phyloP scores from a whole-genome alignment of 2,888 invertebrate genomes.

The Drosophila cognata region DNA sequence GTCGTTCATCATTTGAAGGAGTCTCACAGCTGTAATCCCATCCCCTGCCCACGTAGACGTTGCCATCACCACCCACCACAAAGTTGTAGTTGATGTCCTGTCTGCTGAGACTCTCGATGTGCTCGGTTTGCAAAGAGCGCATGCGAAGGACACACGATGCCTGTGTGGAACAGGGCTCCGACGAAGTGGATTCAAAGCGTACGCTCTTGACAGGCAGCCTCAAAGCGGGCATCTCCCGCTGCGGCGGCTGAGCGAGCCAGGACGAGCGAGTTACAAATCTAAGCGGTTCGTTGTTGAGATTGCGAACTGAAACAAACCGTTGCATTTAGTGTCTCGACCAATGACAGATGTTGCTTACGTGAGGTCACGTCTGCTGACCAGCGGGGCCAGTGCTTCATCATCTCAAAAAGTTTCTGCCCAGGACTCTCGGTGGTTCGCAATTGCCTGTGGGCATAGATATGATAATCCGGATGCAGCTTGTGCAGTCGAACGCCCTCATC shows the following conservation, averaged over 20 bases:
- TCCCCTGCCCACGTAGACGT: slow-evolving; percentile 89
- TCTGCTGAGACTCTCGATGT: slow-evolving; percentile 88
- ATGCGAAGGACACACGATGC: slow-evolving; percentile 86
- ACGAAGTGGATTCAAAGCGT: slow-evolving; percentile 43
- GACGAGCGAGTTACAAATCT: slow-evolving; percentile 55
- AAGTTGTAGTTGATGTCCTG: slow-evolving; percentile 92
- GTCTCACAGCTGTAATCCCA: slow-evolving; percentile 88
- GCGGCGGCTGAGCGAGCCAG: slow-evolving; percentile 67
- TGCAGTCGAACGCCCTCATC: slow-evolving; percentile 87
- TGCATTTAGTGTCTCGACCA: slow-evolving; percentile 1
- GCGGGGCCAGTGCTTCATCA: slow-evolving; percentile 90
- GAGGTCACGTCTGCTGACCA: slow-evolving; percentile 82
- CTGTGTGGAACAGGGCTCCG: slow-evolving; percentile 50
- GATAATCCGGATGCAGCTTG: slow-evolving; percentile 88
- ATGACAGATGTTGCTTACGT: slow-evolving; percentile 38
- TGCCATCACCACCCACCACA: slow-evolving; percentile 91
- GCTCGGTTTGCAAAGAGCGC: slow-evolving; percentile 88
- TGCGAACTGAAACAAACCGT: slow-evolving; percentile 45
- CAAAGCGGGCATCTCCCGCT: slow-evolving; percentile 24
- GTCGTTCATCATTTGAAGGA: slow-evolving; percentile 69
- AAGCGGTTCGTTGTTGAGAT: slow-evolving; percentile 62
- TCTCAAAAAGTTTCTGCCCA: slow-evolving; percentile 88
- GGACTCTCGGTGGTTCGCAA: slow-evolving; percentile 89
- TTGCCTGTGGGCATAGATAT: slow-evolving; percentile 89
- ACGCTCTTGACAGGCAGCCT: slow-evolving; percentile 47